These are phyloP conservation scores for Sterna hirundo DNA, from an alignment of 2,113 vertebrate genomes.

Conservation along the genomic window DNA sequence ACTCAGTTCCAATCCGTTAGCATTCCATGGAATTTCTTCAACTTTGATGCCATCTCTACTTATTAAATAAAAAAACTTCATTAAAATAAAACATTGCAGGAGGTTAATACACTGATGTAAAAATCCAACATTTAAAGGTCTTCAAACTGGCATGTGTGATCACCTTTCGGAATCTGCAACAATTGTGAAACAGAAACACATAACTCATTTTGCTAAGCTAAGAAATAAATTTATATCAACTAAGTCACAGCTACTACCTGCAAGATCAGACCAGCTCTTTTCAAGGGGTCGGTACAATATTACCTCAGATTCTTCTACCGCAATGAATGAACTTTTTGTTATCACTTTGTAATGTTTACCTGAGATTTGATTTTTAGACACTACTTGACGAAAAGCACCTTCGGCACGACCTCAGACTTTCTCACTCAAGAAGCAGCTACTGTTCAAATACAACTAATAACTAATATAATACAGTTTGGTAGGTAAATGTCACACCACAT, in stretches of 20 bases:
- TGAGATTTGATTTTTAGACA: not conserved
- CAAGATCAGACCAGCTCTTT: not conserved
- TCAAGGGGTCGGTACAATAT: not conserved
- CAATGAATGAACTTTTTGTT: not conserved
- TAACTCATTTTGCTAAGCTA: not conserved
- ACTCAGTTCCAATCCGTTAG: not conserved
- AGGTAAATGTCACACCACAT: not conserved
- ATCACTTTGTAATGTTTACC: not conserved
- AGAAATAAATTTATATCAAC: not conserved
- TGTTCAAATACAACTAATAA: not conserved
- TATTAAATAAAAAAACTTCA: not conserved
- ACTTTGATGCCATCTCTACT: not conserved
- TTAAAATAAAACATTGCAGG: not conserved
- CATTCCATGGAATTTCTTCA: not conserved
- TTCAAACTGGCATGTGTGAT: not conserved
- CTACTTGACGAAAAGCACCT: not conserved
- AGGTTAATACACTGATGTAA: not conserved
- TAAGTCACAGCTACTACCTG: not conserved
- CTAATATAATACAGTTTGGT: not conserved
- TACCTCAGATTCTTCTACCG: not conserved
- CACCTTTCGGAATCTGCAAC: not conserved
- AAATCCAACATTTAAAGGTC: not conserved
- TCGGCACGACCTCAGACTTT: not conserved
- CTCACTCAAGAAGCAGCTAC: not conserved
- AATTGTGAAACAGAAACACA: not conserved